Conservation (phyloP, 1,140 invertebrate genomes). For the Cepaea nemoralis region DNA sequence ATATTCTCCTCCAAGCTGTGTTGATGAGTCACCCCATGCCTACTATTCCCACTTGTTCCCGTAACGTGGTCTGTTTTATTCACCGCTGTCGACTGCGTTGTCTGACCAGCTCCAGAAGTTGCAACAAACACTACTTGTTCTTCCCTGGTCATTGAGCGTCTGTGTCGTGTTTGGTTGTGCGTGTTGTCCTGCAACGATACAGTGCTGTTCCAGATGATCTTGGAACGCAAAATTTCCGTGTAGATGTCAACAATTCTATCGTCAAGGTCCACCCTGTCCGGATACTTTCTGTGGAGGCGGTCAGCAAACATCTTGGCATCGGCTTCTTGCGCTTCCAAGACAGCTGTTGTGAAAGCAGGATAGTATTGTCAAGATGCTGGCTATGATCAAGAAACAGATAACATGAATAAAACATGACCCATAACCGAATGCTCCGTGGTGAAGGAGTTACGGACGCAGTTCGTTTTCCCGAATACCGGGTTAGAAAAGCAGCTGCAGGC, state of each 20-base stretch:
- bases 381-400: no score
- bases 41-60: neutral
- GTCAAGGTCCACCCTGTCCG: neutral
- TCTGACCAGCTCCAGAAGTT: neutral
- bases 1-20: constrained; percentile 52
- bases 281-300: neutral
- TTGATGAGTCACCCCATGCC: neutral
- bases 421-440: no score
- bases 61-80: no score
- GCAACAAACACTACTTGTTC: neutral
- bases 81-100: no score
- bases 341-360: neutral
- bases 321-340: neutral
- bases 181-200: neutral
- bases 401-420: no score
- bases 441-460: no score
- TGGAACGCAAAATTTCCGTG: neutral
- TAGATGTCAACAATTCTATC: neutral
- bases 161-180: neutral
- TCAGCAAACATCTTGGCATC: neutral
- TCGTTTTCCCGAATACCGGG: no score
- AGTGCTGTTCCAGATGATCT: neutral
- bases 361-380: neutral
- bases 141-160: neutral
- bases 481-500: no score